Percentiles rank a stretch among this genome's conserved stretches.
Evolutionary conservation across 2,113 vertebrate genomes (phyloP).

Genomic region (Ceuthmochares aereus): DNA sequence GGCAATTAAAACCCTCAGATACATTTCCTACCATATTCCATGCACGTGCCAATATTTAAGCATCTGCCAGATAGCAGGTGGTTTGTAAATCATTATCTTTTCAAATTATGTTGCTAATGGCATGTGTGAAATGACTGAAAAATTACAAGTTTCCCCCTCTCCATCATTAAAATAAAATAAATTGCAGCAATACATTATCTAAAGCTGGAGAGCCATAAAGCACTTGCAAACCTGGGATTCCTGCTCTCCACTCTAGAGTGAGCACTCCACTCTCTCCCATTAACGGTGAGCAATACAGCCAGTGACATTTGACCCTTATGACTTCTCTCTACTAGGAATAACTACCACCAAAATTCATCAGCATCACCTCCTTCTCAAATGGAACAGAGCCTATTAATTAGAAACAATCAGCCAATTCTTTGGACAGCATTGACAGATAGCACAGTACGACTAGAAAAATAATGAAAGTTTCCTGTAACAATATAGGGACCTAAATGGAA

Average conservation of each 20-base stretch:
- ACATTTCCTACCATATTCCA: not conserved
- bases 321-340: not conserved
- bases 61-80: constrained; percentile 60
- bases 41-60: constrained; percentile 39
- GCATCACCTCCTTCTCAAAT: not conserved
- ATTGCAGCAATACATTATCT: constrained; percentile 17
- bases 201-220: not conserved
- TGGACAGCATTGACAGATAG: not conserved
- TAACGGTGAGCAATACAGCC: not conserved
- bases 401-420: not conserved
- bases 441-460: not conserved
- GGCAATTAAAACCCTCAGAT: constrained; percentile 32
- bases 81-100: constrained; percentile 68
- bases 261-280: not conserved
- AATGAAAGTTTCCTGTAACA: not conserved
- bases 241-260: not conserved
- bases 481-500: not conserved
- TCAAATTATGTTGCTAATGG: constrained; percentile 50
- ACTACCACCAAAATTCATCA: not conserved
- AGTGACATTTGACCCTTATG: not conserved
- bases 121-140: constrained; percentile 57
- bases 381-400: not conserved
- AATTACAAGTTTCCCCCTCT: constrained; percentile 58
- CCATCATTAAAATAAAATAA: constrained; percentile 57
- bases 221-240: not conserved